phyloP scores from a whole-genome alignment of 2,888 invertebrate species.

The Tipula vernalis region DNA sequence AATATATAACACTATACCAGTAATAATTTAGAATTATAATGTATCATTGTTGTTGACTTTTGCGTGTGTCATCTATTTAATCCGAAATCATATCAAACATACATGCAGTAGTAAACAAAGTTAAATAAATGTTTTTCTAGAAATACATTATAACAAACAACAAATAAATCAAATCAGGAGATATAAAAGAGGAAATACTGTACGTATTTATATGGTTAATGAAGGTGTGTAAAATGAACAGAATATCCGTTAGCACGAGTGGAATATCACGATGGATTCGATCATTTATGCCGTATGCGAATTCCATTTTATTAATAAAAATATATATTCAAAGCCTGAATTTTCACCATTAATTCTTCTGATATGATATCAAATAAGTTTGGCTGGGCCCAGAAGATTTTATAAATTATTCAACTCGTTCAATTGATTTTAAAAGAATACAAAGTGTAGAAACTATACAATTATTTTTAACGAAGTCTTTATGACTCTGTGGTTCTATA shows the following conservation, averaged over 20 bases:
- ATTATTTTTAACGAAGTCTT: too few relatives aligned
- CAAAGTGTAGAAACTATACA: too few relatives aligned
- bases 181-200: neutral
- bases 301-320: too few relatives aligned
- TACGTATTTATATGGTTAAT: neutral
- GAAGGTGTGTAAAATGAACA: neutral
- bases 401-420: too few relatives aligned
- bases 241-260: neutral
- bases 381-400: too few relatives aligned
- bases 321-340: too few relatives aligned
- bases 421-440: too few relatives aligned
- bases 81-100: neutral
- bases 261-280: too few relatives aligned
- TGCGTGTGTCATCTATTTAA: neutral
- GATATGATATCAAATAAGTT: too few relatives aligned
- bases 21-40: neutral
- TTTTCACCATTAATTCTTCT: too few relatives aligned
- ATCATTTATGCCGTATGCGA: too few relatives aligned
- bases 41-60: neutral
- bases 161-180: neutral
- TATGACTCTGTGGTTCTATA: too few relatives aligned
- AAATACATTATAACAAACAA: neutral
- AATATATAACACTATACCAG: neutral
- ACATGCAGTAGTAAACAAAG: neutral
- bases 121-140: neutral